Evolutionary conservation across 2,888 invertebrate genomes (phyloP), one percentile per base, ranked within the genome.

Genomic region (Clunio marinus): DNA sequence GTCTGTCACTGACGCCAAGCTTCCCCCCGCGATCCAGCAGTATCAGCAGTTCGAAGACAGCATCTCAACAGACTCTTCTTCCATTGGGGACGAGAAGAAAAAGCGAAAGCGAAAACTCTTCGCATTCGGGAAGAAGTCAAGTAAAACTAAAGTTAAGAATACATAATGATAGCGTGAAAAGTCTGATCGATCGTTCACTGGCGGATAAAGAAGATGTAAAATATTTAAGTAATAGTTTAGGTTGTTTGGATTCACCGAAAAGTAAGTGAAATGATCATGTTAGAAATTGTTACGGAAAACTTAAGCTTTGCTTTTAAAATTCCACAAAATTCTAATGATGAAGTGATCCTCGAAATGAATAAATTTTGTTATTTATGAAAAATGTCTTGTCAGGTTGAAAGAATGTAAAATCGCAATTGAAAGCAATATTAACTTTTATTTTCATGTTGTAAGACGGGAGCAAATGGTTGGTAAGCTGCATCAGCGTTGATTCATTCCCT

Each of bases 151-250:
- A 68, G 25, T 28, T 41, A 68, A 68, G 25, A 68, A n/a, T 55
- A 58, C 57, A 58, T 24, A n/a, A 57, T n/a, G n/a, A n/a, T 25
- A 65, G 46, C 46, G 20, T 37, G 5, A 68, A 68, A 17, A 68
- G 68, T 58, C 58, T 58, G 5, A 62, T 32, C n/a, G 27, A 37
- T 32, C 10, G 32, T 32, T 10, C 32, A 32, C 10, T 10, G 32
- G 32, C 32, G 4, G 32, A 32, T 32, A 10, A 32, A 32, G 41
- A 68, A 15, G 51, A 68, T 27, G 8, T 17, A 32, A 68, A 68
- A 37, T 68, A 58, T 41, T 55, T 68, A 15, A 68, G 68, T 20
- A 68, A 68, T 55, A 68, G 68, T n/a, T 17, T 68, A 4, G 58
- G 32, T 17, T 68, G 68, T 58, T 45, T 68, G 13, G 32, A 68